A percentile compares a stretch with the other conserved stretches of the same genome.
These are phyloP conservation scores for Flexamia atlantica DNA, from an alignment of 2,888 invertebrate genomes.

Conservation along the genomic window DNA sequence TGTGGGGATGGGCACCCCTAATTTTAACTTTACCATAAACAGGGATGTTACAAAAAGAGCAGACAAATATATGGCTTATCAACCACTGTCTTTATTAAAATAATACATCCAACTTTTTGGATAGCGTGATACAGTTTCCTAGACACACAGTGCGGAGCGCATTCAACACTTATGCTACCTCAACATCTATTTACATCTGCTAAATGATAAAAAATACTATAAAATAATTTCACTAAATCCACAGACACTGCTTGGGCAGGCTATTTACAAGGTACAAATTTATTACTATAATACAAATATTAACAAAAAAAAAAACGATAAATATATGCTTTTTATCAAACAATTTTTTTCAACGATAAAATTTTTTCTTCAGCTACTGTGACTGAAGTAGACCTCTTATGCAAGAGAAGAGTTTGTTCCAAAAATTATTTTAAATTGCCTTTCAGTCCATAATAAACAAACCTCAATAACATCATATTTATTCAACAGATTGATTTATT, in stretches of 20 bases:
- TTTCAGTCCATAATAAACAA: background rate
- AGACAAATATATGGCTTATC: slow-evolving; percentile 22
- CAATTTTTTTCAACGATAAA: background rate
- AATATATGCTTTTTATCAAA: slow-evolving; percentile 5
- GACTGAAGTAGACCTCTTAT: background rate
- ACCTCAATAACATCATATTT: background rate
- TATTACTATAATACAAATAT: slow-evolving; percentile 39
- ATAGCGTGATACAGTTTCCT: slow-evolving; percentile 41
- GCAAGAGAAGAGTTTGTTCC: background rate
- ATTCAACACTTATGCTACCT: slow-evolving; percentile 34
- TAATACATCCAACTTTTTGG: slow-evolving; percentile 40
- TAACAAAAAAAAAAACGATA: slow-evolving; percentile 41
- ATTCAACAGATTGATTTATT: too few relatives aligned
- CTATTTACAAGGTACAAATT: slow-evolving; percentile 42
- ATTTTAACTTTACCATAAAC: too few relatives aligned
- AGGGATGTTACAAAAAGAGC: background rate
- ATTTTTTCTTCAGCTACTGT: background rate
- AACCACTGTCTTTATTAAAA: slow-evolving; percentile 58
- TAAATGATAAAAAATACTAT: slow-evolving; percentile 52
- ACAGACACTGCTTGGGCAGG: slow-evolving; percentile 28
- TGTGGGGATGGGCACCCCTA: too few relatives aligned
- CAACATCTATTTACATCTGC: slow-evolving; percentile 32
- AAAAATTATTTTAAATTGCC: background rate
- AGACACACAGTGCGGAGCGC: slow-evolving; percentile 33
- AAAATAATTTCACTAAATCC: slow-evolving; percentile 51